These are phyloP conservation scores for Lampris megalopsis DNA, from an alignment of 2,113 vertebrate species.

Conservation along the genomic window DNA sequence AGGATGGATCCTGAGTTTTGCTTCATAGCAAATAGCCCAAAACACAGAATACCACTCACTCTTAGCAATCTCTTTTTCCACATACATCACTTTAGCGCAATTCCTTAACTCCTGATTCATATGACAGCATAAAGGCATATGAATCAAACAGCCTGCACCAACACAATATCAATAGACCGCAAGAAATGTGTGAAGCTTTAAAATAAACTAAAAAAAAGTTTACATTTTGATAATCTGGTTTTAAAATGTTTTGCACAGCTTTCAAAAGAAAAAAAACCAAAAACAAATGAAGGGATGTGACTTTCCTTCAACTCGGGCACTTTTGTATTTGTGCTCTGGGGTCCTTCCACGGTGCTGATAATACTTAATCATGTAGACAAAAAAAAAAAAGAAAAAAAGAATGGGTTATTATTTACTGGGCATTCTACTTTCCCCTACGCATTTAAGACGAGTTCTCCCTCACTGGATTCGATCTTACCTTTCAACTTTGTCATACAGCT, in stretches of 20 bases:
- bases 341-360: slow-evolving; percentile 44
- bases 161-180: slow-evolving; percentile 12
- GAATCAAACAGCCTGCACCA: slow-evolving; percentile 24
- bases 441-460: slow-evolving; percentile 74
- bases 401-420: slow-evolving; percentile 45
- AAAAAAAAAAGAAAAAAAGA: slow-evolving; percentile 46
- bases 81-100: slow-evolving; percentile 5
- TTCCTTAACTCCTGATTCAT: slow-evolving; percentile 31
- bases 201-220: slow-evolving; percentile 6
- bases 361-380: slow-evolving; percentile 33
- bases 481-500: slow-evolving; percentile 36
- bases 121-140: slow-evolving; percentile 3
- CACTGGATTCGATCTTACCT: slow-evolving; percentile 51
- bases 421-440: slow-evolving; percentile 49
- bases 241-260: slow-evolving; percentile 29
- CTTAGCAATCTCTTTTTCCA: slow-evolving; percentile 27
- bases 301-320: slow-evolving; percentile 55
- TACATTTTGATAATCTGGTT: slow-evolving; percentile 21
- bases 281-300: slow-evolving; percentile 52
- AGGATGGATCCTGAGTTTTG: slow-evolving; percentile 55
- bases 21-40: slow-evolving; percentile 49
- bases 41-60: slow-evolving; percentile 40
- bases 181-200: slow-evolving; percentile 56
- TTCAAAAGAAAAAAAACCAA: slow-evolving; percentile 16
- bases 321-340: slow-evolving; percentile 57